Percentiles rank a stretch among this genome's conserved stretches.
Conservation (phyloP, 2,113 vertebrate genomes). For the Microcebus griseorufus region DNA sequence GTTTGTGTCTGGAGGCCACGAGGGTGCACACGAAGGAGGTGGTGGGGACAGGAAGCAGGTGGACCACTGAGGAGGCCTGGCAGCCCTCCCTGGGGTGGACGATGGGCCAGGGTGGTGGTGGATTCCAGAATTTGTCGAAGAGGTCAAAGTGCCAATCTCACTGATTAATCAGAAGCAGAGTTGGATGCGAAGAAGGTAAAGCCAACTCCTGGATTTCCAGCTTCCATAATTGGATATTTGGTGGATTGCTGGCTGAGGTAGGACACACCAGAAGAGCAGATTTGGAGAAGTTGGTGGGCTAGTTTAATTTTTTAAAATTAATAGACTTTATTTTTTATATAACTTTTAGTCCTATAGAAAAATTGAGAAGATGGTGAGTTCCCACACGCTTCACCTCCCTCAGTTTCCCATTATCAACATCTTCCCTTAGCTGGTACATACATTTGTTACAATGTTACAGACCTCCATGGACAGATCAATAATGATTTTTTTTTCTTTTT, state of each 20-base stretch:
- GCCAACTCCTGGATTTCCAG: not conserved
- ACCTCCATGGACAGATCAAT: not conserved
- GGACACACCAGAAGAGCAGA: not conserved
- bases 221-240: not conserved
- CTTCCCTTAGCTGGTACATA: not conserved
- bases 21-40: not conserved
- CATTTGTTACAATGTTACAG: not conserved
- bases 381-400: not conserved
- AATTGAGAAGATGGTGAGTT: not conserved
- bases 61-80: not conserved
- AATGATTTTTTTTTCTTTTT: not conserved
- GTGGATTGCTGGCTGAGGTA: not conserved
- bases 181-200: not conserved
- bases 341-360: not conserved
- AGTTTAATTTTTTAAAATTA: not conserved
- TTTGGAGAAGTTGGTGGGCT: not conserved
- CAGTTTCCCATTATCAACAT: not conserved
- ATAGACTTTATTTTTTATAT: not conserved
- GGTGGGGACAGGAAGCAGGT: not conserved
- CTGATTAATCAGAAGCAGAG: not conserved
- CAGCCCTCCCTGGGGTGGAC: accelerated
- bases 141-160: not conserved
- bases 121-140: not conserved
- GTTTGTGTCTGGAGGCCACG: not conserved
- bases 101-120: not conserved